Percentiles rank a stretch among this genome's conserved stretches.
Conservation (phyloP, 2,113 vertebrate species). For the Odocoileus hemionus region DNA sequence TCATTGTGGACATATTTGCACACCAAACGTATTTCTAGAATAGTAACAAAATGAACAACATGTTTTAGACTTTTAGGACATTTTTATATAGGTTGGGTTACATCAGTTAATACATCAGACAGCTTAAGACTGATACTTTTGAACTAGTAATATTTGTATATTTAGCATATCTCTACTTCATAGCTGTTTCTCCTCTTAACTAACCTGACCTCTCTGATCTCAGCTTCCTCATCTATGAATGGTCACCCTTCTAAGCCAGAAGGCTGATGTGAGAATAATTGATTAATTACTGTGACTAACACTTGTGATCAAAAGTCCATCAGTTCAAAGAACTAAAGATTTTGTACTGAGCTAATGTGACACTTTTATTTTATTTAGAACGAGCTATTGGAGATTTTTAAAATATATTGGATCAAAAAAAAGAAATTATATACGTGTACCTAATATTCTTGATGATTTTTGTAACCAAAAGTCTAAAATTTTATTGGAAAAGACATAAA, state of each 20-base stretch:
- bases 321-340: background rate
- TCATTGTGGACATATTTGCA: background rate
- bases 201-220: background rate
- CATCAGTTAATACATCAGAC: background rate
- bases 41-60: background rate
- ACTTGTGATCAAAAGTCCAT: background rate
- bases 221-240: background rate
- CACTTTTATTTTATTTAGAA: background rate
- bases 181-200: background rate
- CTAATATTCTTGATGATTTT: background rate
- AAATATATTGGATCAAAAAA: background rate
- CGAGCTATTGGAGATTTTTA: background rate
- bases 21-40: background rate
- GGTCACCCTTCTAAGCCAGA: background rate
- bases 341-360: background rate
- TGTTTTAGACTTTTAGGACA: background rate
- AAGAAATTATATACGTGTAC: background rate
- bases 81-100: background rate
- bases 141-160: background rate
- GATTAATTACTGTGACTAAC: background rate
- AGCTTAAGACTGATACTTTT: background rate
- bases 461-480: background rate
- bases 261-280: background rate
- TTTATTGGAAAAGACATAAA: background rate
- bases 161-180: background rate